Conservation (phyloP, 2,888 invertebrate genomes). For the Acleris cristana region DNA sequence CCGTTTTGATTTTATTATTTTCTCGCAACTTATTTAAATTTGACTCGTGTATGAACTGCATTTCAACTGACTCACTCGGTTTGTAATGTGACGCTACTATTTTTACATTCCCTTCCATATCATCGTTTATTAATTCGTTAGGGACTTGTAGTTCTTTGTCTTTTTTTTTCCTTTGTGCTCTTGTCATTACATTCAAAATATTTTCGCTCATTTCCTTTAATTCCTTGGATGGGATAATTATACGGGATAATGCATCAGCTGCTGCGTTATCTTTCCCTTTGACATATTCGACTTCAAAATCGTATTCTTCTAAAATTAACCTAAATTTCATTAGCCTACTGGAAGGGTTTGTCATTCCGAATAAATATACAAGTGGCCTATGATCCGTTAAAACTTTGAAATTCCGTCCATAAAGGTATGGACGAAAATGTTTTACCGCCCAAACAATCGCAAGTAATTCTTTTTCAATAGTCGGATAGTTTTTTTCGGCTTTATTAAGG, state of each 20-base stretch:
- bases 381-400: conserved; percentile 23
- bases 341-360: conserved; percentile 37
- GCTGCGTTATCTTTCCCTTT: conserved; percentile 38
- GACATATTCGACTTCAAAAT: conserved; percentile 38
- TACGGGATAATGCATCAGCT: conserved; percentile 40
- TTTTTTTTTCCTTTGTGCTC: conserved; percentile 11
- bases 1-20: neutral
- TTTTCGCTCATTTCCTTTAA: conserved; percentile 32
- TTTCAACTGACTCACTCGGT: neutral
- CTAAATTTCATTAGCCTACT: conserved; percentile 39
- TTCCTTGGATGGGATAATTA: conserved; percentile 37
- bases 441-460: conserved; percentile 18
- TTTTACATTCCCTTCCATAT: neutral
- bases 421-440: conserved; percentile 19
- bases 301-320: conserved; percentile 34
- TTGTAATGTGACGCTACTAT: neutral
- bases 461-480: conserved; percentile 20
- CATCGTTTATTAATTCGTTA: neutral
- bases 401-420: conserved; percentile 19
- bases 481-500: conserved; percentile 7
- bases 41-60: too few species aligned
- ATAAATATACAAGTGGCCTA: conserved; percentile 38
- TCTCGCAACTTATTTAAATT: neutral
- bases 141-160: neutral
- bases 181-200: conserved; percentile 30